Percentiles rank a stretch among this genome's conserved stretches.
Conservation (phyloP, 2,888 invertebrate genomes). For the Chironomus tentans region DNA sequence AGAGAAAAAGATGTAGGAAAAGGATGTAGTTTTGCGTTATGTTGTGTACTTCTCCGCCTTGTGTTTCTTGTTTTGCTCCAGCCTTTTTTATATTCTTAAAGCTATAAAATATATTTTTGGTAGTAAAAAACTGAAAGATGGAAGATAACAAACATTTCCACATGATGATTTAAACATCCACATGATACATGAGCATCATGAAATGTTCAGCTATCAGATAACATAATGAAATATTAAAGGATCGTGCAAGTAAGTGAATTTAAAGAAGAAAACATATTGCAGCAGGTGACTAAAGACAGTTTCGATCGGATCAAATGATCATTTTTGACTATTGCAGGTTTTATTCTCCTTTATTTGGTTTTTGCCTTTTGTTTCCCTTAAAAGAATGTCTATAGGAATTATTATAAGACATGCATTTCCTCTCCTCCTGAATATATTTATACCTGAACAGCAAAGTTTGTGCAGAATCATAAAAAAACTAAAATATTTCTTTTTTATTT, state of each 20-base stretch:
- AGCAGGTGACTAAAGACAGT: constrained; percentile 21
- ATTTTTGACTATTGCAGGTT: not conserved
- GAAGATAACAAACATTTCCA: not conserved
- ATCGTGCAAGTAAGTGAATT: not conserved
- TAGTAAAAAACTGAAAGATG: not conserved
- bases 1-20: not conserved
- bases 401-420: constrained; percentile 5
- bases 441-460: not conserved
- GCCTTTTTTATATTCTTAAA: too few relatives aligned
- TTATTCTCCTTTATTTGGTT: too few relatives aligned
- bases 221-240: not conserved
- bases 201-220: not conserved
- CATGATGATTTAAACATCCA: too few relatives aligned
- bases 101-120: not conserved
- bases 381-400: not conserved
- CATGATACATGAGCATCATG: not conserved
- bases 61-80: not conserved
- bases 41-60: not conserved
- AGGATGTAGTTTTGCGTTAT: not conserved
- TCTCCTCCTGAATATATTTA: not conserved
- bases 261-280: not conserved
- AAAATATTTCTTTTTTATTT: too few relatives aligned
- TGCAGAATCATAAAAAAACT: constrained; percentile 1
- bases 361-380: too few relatives aligned
- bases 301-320: not conserved